phyloP scores from a whole-genome alignment of 2,888 invertebrate species.

The Scaptomyza polygonia region DNA sequence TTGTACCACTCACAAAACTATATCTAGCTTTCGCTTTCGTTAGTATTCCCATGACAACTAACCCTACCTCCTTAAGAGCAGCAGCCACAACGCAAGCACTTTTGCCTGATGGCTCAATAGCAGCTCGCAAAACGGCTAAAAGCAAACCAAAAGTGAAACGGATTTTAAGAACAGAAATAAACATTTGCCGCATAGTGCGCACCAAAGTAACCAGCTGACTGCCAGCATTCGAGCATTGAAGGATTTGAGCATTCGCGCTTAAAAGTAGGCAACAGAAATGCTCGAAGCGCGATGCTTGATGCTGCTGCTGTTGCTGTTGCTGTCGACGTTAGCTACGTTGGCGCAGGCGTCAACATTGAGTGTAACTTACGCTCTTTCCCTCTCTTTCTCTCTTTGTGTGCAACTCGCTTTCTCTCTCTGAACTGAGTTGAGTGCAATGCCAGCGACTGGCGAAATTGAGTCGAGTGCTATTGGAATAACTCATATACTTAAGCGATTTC shows the following conservation, averaged over 20 bases:
- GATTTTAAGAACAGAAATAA: conserved; percentile 16
- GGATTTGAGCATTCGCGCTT: conserved; percentile 43
- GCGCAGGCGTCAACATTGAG: conserved; percentile 58
- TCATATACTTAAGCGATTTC: conserved; percentile 68
- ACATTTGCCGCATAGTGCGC: conserved; percentile 47
- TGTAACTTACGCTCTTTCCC: conserved; percentile 9
- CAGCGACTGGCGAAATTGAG: conserved; percentile 38
- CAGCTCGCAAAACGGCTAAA: conserved; percentile 21
- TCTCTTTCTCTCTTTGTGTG: conserved; percentile 16
- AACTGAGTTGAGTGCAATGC: conserved; percentile 25
- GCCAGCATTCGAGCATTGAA: conserved; percentile 28
- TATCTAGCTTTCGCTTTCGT: neutral
- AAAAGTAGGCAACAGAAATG: conserved; percentile 67
- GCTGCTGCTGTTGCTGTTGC: conserved; percentile 19
- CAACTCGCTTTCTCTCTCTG: conserved; percentile 23
- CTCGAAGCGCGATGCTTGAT: conserved; percentile 30
- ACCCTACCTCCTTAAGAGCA: neutral
- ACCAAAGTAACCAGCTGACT: conserved; percentile 33
- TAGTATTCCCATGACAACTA: neutral
- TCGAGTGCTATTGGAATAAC: conserved; percentile 32
- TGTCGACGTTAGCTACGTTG: conserved; percentile 26
- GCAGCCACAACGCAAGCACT: conserved; percentile 28
- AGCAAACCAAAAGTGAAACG: conserved; percentile 12
- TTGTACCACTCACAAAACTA: neutral
- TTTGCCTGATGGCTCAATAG: conserved; percentile 37